Evolutionary conservation across 1,140 invertebrate genomes (phyloP).

Genomic region (Ditylenchus dipsaci): DNA sequence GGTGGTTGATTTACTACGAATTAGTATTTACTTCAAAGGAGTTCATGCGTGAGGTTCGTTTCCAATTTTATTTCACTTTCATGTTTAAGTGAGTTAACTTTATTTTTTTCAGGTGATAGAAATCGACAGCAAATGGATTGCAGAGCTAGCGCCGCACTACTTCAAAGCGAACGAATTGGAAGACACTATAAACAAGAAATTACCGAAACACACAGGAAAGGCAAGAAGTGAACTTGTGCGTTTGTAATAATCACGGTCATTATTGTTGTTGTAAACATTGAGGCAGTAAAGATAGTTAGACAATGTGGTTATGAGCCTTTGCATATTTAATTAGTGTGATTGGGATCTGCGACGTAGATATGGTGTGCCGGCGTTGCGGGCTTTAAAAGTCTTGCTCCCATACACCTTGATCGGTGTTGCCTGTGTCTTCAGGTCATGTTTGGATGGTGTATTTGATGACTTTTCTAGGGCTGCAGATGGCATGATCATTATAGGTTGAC

Average conservation of each 20-base stretch:
- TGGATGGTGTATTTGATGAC: not conserved
- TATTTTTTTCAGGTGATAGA: conserved; percentile 64
- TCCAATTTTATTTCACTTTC: conserved; percentile 4
- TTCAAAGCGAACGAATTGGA: conserved; percentile 90
- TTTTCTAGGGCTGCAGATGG: conserved; percentile 1
- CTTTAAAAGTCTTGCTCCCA: conserved; percentile 20
- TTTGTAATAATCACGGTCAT: not conserved
- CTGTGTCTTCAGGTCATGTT: not conserved
- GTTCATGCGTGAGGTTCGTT: conserved; percentile 85
- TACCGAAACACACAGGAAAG: conserved; percentile 82
- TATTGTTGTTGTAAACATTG: too few relatives aligned
- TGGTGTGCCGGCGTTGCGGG: conserved; percentile 6
- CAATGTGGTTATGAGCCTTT: too few relatives aligned
- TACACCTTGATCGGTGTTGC: conserved; percentile 6
- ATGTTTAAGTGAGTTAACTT: conserved; percentile 6
- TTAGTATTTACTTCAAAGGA: conserved; percentile 96
- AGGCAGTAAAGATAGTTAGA: too few relatives aligned
- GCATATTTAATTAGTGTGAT: not conserved
- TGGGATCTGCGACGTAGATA: conserved; percentile 11
- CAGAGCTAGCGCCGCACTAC: conserved; percentile 96
- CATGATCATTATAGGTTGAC: not conserved
- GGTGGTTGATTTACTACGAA: conserved; percentile 95
- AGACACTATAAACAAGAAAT: conserved; percentile 87
- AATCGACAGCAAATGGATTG: conserved; percentile 90
- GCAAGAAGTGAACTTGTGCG: conserved; percentile 29